Conservation (phyloP, 1,140 invertebrate species). For the Apis dorsata region DNA sequence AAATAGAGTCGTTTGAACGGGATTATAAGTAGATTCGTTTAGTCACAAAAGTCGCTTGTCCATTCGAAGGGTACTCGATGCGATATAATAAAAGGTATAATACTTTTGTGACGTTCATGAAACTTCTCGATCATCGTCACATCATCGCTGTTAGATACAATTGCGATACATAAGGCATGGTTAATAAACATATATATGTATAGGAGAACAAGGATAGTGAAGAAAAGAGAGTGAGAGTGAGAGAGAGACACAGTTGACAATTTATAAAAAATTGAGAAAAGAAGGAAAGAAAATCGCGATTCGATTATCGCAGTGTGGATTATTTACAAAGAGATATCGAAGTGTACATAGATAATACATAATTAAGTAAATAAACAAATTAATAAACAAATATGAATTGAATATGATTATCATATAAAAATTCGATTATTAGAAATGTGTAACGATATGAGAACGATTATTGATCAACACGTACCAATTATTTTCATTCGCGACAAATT, state of each 20-base stretch:
- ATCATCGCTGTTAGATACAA: slow-evolving; percentile 47
- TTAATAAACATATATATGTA: slow-evolving; percentile 18
- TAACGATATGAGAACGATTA: slow-evolving; percentile 37
- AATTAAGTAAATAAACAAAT: neutral
- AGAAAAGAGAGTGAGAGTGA: neutral
- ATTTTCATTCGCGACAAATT: slow-evolving; percentile 12
- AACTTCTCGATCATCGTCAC: slow-evolving; percentile 34
- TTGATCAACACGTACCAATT: slow-evolving; percentile 33
- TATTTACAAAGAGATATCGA: slow-evolving; percentile 57
- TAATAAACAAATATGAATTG: slow-evolving; percentile 1
- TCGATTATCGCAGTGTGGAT: slow-evolving; percentile 30
- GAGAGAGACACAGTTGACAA: slow-evolving; percentile 37
- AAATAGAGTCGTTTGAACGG: neutral
- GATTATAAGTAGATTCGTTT: neutral
- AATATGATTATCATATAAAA: neutral
- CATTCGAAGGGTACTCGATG: neutral
- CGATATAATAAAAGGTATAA: neutral
- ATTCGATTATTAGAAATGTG: slow-evolving; percentile 18
- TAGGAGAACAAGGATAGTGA: neutral
- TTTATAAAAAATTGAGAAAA: neutral
- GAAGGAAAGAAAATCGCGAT: neutral
- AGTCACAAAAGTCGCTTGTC: slow-evolving; percentile 16
- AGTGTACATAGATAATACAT: slow-evolving; percentile 37
- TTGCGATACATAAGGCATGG: slow-evolving; percentile 31
- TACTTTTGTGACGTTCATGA: slow-evolving; percentile 8